A percentile compares a stretch with the other conserved stretches of the same genome.
These are phyloP conservation scores for Ostrea denselamellosa DNA, from an alignment of 1,140 invertebrate genomes.

Conservation along the genomic window DNA sequence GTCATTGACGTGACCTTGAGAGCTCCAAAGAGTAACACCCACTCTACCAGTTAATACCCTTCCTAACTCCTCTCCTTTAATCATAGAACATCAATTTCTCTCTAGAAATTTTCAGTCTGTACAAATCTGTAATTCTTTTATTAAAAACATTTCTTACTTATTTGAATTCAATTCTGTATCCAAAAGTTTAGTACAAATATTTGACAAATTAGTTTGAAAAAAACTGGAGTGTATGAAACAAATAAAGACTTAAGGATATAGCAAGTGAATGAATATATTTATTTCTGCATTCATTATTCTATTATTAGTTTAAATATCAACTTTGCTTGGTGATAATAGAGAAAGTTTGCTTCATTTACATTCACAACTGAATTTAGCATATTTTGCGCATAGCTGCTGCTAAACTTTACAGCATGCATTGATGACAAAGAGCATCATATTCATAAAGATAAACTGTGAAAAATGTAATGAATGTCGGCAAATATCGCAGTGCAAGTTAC, in stretches of 20 bases:
- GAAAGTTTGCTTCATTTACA: neutral
- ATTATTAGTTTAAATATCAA: neutral
- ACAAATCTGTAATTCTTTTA: too few relatives aligned
- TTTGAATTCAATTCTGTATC: too few relatives aligned
- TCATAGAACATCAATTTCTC: neutral
- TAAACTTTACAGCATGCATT: conserved; percentile 36
- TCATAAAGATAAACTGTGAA: neutral
- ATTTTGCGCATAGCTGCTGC: conserved; percentile 24
- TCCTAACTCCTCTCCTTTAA: neutral
- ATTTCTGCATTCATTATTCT: neutral
- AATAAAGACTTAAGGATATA: too few relatives aligned
- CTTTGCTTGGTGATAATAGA: neutral
- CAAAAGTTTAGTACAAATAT: too few relatives aligned
- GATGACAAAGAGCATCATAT: neutral
- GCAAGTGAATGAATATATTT: too few relatives aligned
- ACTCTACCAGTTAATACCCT: neutral
- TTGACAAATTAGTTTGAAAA: too few relatives aligned
- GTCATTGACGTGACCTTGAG: neutral
- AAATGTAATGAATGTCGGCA: neutral
- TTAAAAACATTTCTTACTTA: too few relatives aligned
- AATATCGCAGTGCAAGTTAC: conserved; percentile 25
- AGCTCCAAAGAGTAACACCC: neutral
- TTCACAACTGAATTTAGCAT: neutral
- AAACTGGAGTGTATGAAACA: too few relatives aligned
- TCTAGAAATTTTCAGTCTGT: neutral